Evolutionary conservation across 1,140 invertebrate species (phyloP).

Genomic region (Drosophila sp.): DNA sequence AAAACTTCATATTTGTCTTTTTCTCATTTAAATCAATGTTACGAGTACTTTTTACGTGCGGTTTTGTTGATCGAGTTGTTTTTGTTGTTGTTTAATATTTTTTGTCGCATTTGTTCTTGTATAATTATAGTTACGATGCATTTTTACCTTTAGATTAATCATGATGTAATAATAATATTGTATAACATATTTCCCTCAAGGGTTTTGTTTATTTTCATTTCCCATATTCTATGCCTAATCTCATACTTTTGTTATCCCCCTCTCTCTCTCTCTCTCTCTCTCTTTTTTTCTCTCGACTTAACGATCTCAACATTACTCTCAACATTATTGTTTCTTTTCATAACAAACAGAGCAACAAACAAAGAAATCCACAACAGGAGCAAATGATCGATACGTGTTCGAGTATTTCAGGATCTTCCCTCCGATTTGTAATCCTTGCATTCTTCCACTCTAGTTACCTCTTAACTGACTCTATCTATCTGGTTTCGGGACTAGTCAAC

Average conservation of each 20-base stretch:
- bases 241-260: conserved; percentile 27
- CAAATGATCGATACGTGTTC: conserved; percentile 56
- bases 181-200: conserved; percentile 67
- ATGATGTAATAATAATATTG: conserved; percentile 78
- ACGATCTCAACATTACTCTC: conserved; percentile 47
- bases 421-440: not conserved
- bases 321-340: conserved; percentile 51
- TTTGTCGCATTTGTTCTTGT: conserved; percentile 46
- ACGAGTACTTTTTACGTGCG: conserved; percentile 62
- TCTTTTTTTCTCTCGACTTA: conserved; percentile 27
- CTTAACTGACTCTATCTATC: conserved; percentile 33
- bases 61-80: conserved; percentile 56
- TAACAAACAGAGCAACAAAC: conserved; percentile 82
- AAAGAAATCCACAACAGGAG: conserved; percentile 81
- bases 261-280: conserved; percentile 22
- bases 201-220: conserved; percentile 27
- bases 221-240: conserved; percentile 43
- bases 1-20: conserved; percentile 69
- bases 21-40: conserved; percentile 60
- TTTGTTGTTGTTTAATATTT: conserved; percentile 29
- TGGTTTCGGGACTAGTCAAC: conserved; percentile 62
- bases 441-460: conserved; percentile 22
- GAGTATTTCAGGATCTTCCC: conserved; percentile 29
- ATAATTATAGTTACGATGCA: conserved; percentile 66
- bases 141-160: conserved; percentile 61